Base-by-base conservation (phyloP, 2,113 vertebrate species). In the Brachypteracias leptosomus region DNA sequence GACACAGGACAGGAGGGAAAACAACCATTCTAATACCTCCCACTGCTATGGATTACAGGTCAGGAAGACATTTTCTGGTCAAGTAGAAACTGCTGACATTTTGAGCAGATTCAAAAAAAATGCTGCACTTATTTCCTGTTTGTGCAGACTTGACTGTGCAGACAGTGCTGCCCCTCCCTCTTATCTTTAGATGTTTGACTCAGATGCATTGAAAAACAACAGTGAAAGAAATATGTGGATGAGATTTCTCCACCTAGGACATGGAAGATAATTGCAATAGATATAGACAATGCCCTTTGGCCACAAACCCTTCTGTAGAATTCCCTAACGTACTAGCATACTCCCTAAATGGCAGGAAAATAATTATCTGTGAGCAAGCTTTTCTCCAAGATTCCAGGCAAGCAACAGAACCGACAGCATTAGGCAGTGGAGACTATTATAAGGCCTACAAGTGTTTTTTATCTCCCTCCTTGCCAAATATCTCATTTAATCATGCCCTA, bases 51-150 rank as follows among this genome's bases (percentile, higher is more conserved):
- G 74, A 79, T 66, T 66, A 82, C 16, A 65, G 31, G 57, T 40
- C 58, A 92, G 67, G 29, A 85, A 40, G 57, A 62, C 38, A 89
- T 47, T 51, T 13, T 51, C 84, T 78, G 44, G 33, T 63, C 29
- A 90, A 88, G 54, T 78, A 92, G 70, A 94, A 94, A 87, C 29
- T 54, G 81, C 36, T 89, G 84, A 92, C 2, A 18, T 80, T 78
- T 83, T 59, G 46, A 94, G 66, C 63, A 86, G 38, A n/a, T 44
- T 88, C 52, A 33, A 76, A 80, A 91, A 86, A 77, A n/a, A 13
- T 42, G 40, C 51, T 92, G 74, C 9, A 2, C 47, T 88, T 68
- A 85, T 89, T 90, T 95, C 81, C 81, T 92, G 62, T 87, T 95
- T 76, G 81, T 71, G 85, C 36, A 90, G 67, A 89, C 15, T 40